Percentiles rank a stretch among this genome's conserved stretches.
phyloP scores from a whole-genome alignment of 2,888 invertebrate genomes.

The Tipula lateralis region DNA sequence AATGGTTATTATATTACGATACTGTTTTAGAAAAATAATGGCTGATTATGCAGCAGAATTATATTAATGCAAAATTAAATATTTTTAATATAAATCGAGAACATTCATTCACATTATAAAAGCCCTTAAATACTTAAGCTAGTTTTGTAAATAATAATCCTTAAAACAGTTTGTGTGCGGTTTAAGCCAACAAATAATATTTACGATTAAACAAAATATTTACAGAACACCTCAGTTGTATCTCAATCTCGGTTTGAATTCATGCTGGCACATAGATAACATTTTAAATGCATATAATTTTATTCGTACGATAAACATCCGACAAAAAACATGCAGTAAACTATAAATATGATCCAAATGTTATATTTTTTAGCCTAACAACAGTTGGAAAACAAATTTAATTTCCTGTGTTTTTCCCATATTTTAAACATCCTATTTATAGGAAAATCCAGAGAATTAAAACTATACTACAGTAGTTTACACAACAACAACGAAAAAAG shows the following conservation, averaged over 20 bases:
- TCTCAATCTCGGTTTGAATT: not conserved
- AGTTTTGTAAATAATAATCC: not conserved
- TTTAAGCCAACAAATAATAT: not conserved
- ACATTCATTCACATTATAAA: not conserved
- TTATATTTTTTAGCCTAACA: not conserved
- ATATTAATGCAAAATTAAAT: not conserved
- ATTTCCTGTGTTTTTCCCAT: conserved; percentile 1
- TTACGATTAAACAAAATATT: not conserved
- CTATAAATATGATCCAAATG: not conserved
- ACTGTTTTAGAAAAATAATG: not conserved
- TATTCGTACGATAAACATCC: not conserved
- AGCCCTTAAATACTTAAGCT: not conserved
- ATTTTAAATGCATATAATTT: not conserved
- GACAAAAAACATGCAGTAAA: not conserved
- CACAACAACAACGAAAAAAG: not conserved
- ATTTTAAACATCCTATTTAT: not conserved
- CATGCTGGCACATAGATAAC: not conserved
- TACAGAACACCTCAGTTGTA: not conserved
- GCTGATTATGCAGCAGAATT: not conserved
- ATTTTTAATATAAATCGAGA: not conserved
- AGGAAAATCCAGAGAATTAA: conserved; percentile 19
- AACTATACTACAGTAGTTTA: conserved; percentile 9
- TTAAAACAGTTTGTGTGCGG: not conserved
- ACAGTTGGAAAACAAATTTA: conserved; percentile 24
- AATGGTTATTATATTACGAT: not conserved